Conservation (phyloP, 2,888 invertebrate genomes). For the Tetranychus piercei region DNA sequence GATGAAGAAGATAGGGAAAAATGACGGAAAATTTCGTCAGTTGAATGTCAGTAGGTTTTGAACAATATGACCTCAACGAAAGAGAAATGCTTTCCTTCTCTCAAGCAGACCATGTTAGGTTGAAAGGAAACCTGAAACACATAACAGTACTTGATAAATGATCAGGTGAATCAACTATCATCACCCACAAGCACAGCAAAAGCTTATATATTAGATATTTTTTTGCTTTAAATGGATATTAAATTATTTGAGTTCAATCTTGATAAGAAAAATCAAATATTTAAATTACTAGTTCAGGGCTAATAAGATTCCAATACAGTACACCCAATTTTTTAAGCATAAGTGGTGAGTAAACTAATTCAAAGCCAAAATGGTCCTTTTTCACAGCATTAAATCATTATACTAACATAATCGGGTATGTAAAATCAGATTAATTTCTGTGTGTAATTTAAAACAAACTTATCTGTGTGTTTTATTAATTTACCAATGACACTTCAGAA, state of each 20-base stretch:
- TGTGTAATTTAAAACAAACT: too few species aligned
- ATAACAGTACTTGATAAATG: not conserved
- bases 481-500: too few species aligned
- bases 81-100: not conserved
- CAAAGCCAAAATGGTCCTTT: not conserved
- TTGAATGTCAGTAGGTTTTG: not conserved
- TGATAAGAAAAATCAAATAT: not conserved
- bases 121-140: not conserved
- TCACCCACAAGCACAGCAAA: not conserved
- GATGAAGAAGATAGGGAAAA: not conserved
- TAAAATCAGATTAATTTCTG: too few species aligned
- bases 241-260: not conserved
- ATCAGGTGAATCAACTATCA: not conserved
- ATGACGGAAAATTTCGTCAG: not conserved
- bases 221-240: not conserved
- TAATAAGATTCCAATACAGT: not conserved
- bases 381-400: not conserved
- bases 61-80: constrained; percentile 1
- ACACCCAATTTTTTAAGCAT: not conserved
- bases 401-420: too few species aligned
- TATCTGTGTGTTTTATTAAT: too few species aligned
- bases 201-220: not conserved
- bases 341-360: too few species aligned
- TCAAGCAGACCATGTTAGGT: not conserved
- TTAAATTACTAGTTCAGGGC: not conserved